Evolutionary conservation across 2,797 vertebrate genomes (phyloP), one percentile per base, ranked within the genome.

Genomic region (Pseudotriccus pelzelni): DNA sequence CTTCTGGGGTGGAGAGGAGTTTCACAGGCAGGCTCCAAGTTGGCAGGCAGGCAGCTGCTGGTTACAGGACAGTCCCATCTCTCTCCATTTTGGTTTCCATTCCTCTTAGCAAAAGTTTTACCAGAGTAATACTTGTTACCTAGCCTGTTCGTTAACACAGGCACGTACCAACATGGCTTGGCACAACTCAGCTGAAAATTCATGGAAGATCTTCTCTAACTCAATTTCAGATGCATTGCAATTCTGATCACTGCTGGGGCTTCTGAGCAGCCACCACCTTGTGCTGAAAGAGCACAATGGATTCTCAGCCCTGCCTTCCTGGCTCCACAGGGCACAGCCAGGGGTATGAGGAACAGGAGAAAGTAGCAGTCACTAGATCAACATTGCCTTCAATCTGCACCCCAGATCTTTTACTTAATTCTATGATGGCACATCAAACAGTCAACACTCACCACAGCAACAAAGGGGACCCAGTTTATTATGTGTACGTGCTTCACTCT

Each of bases 401-500:
- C 20, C 19, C 1, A 1, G 8, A 16, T 49, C 19, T 52, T 41
- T 34, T 63, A 30, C 73, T 68, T 75, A 21, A 30, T 20, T 27
- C 18, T 22, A 10, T 10, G 16, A 60, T 10, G 2, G 5, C 11
- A 7, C 17, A 52, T 21, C 32, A 22, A 76, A 34, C 22, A 55
- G 41, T 23, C 32, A 21, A 72, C 13, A 14, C 10, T 18, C 15
- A 3, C 16, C 14, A 13, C 5, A 69, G 36, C 4, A 24, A 52
- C 3, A 24, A 60, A 63, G 12, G 59, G 7, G 10, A 58, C 18
- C 12, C 23, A 77, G 28, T 59, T 84, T 41, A 34, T 24, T 84
- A 60, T 0, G 6, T 2, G 2, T 78, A 36, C 0, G 0, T 7
- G 22, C 50, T 68, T 56, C 3, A 2, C 69, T 53, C 55, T 62